Evolutionary conservation across 2,888 invertebrate species (phyloP), one percentile per base, ranked within the genome.

Genomic region (Coremacera marginata): DNA sequence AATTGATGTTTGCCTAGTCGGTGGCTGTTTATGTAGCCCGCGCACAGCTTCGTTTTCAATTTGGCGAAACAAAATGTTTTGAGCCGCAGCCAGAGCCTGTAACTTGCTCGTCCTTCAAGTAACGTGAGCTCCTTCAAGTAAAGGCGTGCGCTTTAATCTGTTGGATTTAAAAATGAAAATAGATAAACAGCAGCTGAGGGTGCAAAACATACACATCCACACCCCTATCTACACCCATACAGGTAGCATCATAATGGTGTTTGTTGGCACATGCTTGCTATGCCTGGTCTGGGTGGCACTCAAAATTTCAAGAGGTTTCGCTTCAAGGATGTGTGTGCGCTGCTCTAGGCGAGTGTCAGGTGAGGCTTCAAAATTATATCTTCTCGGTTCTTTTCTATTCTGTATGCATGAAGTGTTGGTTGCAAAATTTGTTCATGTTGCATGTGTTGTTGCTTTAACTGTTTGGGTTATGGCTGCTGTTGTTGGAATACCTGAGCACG

Each of bases 341-440:
- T 25, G 25, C 27, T 22, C 25, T 14, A 8, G 55, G 67, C 49
- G 25, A 19, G 70, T 73, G 70, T 77, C 77, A 77, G 77, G 63
- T 77, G 77, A 62, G 55, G 55, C 68, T 76, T 70, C 27, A 57
- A 60, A 11, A 19, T 44, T 16, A 34, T 25, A 19, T 52, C 19
- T 25, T 55, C 51, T 67, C 57, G n/a, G 27, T 37, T 77, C 70
- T 22, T 63, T 44, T 37, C 68, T 37, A 76, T 75, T 78, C 81
- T 79, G 81, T 81, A 82, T 82, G 80, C 82, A 82, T 82, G 75
- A 82, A 80, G 78, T 81, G 82, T 80, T 79, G 76, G 55, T 70
- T 79, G 76, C 70, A 68, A 78, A 79, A 81, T 80, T 82, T 81
- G 80, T 81, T 44, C 25, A 57, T 25, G 57, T 19, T 19, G 57